Evolutionary conservation across 1,140 invertebrate genomes (phyloP), one percentile per base, ranked within the genome.

Genomic region (Papilio polyxenes): DNA sequence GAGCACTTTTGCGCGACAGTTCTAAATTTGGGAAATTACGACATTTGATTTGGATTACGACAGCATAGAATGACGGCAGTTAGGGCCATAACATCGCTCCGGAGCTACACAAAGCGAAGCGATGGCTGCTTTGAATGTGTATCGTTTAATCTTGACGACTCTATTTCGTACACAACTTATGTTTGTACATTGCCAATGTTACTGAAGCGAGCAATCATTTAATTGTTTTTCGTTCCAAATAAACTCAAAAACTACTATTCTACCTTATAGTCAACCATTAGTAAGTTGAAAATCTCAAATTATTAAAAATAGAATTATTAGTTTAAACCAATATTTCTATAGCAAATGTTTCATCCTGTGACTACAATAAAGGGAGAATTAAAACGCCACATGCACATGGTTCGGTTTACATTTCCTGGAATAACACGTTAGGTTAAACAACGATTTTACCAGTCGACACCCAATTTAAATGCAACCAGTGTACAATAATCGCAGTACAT

Each of bases 401-500:
- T 77, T 23, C 23, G 0, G 75, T 77, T 77, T 77, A 77, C 75
- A 53, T 77, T 77, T 77, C 49, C 75, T 81, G 37, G 51, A 83
- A 81, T 40, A 81, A 83, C 69, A 80, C n/a, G 23, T 48, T 62
- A 62, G 7, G 23, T n/a, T 79, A 82, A 80, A 56, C 79, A 79
- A 83, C 80, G 44, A 81, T 40, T 81, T 75, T 51, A 83, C 51
- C 59, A 77, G 49, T 84, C 83, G 76, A 80, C 81, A 80, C 72
- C 78, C 65, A 84, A 84, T 80, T 80, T 74, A 81, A 83, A 78
- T 72, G 44, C 74, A 75, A 53, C 80, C 69, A 84, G 74, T 82
- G 76, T 82, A 82, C 81, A 76, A 85, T 82, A 85, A 85, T 86
- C 80, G 83, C 83, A 84, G 78, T 80, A 65, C 56, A 80, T 76